These are phyloP conservation scores for Ciconia nigra DNA, from an alignment of 2,797 vertebrate genomes.

Conservation along the genomic window DNA sequence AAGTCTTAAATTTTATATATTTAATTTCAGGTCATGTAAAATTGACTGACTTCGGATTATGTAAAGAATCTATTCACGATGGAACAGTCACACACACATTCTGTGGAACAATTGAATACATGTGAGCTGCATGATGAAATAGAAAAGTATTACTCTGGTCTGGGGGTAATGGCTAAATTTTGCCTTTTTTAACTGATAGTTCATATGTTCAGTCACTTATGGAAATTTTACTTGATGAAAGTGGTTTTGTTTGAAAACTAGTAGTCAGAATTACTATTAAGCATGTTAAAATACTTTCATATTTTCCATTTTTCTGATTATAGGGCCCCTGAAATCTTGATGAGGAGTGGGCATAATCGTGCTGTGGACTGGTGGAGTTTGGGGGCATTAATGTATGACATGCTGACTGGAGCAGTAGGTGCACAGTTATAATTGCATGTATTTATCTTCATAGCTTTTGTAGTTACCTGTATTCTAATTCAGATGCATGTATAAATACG, in stretches of 20 bases:
- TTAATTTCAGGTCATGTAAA: conserved; percentile 89
- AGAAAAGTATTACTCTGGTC: conserved; percentile 61
- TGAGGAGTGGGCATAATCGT: conserved; percentile 97
- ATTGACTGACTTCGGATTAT: conserved; percentile 94
- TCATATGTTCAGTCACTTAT: neutral
- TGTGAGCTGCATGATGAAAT: conserved; percentile 82
- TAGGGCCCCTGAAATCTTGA: conserved; percentile 98
- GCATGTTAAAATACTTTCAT: neutral
- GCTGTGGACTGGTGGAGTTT: conserved; percentile 99
- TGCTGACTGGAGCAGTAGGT: conserved; percentile 99
- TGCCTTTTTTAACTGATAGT: conserved; percentile 45
- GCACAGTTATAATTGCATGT: conserved; percentile 70
- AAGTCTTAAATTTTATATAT: neutral
- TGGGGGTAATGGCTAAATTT: conserved; percentile 62
- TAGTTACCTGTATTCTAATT: neutral
- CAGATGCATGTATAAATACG: neutral
- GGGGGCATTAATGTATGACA: conserved; percentile 99
- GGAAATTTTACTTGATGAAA: neutral
- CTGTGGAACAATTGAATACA: conserved; percentile 99
- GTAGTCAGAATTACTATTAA: neutral
- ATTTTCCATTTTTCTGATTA: conserved; percentile 39
- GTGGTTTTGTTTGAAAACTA: conserved; percentile 6
- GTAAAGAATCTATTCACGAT: conserved; percentile 98
- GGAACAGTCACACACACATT: conserved; percentile 98
- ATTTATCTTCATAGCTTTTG: conserved; percentile 10